phyloP scores from a whole-genome alignment of 1,140 invertebrate species.

The Drosophila parvula region DNA sequence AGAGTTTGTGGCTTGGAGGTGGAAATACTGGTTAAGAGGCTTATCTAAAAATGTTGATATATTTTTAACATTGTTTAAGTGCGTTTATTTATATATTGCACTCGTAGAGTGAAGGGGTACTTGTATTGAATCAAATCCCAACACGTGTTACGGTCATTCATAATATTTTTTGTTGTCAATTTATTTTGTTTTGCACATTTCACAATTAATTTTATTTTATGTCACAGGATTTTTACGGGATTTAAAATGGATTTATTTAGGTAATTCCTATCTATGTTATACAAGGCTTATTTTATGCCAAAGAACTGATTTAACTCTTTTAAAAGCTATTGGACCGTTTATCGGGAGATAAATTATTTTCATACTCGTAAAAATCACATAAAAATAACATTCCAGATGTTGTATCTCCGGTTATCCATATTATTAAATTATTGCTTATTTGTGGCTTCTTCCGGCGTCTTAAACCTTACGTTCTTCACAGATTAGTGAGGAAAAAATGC shows the following conservation, averaged over 20 bases:
- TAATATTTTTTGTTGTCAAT: not conserved
- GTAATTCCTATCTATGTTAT: not conserved
- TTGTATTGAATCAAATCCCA: not conserved
- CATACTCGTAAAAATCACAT: too few species aligned
- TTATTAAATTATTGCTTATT: not conserved
- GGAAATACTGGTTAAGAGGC: slow-evolving; percentile 7
- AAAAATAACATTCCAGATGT: not conserved
- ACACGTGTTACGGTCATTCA: not conserved
- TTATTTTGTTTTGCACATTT: not conserved
- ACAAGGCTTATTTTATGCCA: not conserved
- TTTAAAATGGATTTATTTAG: not conserved
- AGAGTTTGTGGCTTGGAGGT: not conserved
- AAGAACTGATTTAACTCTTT: not conserved
- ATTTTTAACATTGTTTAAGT: not conserved
- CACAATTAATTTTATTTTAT: not conserved
- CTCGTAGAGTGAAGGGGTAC: not conserved
- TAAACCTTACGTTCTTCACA: not conserved
- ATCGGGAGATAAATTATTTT: too few species aligned
- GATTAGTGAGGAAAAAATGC: not conserved
- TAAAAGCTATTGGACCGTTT: not conserved
- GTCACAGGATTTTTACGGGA: not conserved
- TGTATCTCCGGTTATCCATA: too few species aligned
- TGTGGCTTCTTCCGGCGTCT: not conserved
- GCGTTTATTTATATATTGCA: not conserved
- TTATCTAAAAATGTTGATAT: not conserved